phyloP scores from a whole-genome alignment of 2,113 vertebrate genomes.

The Capreolus pygargus region DNA sequence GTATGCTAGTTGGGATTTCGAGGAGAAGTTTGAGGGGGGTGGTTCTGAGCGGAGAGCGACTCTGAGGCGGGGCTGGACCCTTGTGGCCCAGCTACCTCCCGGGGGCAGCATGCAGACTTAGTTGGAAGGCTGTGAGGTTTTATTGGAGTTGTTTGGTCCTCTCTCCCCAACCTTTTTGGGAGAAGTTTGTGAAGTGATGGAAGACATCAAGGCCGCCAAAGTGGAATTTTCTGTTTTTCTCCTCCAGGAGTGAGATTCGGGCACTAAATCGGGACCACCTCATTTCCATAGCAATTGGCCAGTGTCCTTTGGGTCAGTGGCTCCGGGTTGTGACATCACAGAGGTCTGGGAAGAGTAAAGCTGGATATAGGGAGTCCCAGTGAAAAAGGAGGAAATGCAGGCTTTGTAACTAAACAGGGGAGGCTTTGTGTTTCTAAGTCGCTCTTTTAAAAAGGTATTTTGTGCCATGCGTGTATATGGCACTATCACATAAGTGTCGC shows the following conservation, averaged over 20 bases:
- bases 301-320: background rate
- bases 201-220: background rate
- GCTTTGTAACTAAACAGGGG: background rate
- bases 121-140: background rate
- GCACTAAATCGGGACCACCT: background rate
- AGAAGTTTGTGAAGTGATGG: background rate
- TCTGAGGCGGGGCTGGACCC: background rate
- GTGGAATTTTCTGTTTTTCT: background rate
- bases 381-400: background rate
- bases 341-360: background rate
- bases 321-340: constrained; percentile 68
- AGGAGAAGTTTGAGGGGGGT: background rate
- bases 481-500: no score
- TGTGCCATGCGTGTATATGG: background rate
- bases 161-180: background rate
- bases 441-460: background rate
- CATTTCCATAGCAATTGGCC: constrained; percentile 25
- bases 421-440: background rate
- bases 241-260: background rate
- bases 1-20: background rate
- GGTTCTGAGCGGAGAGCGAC: background rate
- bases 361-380: background rate
- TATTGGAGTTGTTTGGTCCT: background rate
- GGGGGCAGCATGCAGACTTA: background rate
- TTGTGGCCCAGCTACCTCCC: background rate